phyloP scores from a whole-genome alignment of 2,888 invertebrate genomes.

The Strigamia maritima region DNA sequence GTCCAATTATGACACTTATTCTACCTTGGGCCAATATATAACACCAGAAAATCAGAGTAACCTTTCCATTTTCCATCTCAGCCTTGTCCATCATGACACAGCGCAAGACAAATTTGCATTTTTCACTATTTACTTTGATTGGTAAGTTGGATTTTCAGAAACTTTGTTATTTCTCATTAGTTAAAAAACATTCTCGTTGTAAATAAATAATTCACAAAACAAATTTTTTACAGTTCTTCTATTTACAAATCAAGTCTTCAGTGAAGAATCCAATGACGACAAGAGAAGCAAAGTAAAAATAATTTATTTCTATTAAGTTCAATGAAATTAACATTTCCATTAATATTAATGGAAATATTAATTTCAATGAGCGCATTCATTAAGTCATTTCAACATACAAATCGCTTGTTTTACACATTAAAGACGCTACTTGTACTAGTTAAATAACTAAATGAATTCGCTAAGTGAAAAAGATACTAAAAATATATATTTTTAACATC shows the following conservation, averaged over 20 bases:
- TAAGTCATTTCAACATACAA: too few relatives aligned
- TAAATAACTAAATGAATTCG: too few relatives aligned
- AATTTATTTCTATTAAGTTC: not conserved
- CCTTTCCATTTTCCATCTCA: not conserved
- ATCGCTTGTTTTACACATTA: too few relatives aligned
- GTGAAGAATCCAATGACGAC: not conserved
- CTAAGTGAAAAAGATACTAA: too few relatives aligned
- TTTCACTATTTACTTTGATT: not conserved
- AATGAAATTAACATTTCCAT: not conserved
- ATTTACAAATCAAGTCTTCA: not conserved
- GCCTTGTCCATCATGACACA: not conserved
- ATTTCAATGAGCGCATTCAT: too few relatives aligned
- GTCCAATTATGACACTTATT: conserved; percentile 11
- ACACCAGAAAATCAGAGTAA: not conserved
- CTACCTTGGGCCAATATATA: conserved; percentile 21
- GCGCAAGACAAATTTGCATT: not conserved
- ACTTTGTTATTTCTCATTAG: too few relatives aligned
- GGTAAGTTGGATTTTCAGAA: not conserved
- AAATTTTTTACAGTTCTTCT: not conserved
- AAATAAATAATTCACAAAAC: not conserved
- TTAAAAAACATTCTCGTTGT: too few relatives aligned
- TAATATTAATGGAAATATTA: not conserved
- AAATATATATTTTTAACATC: not conserved
- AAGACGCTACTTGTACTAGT: too few relatives aligned
- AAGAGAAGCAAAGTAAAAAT: not conserved